Evolutionary conservation across 2,888 invertebrate genomes (phyloP).

Genomic region (Platynereis dumerilii): DNA sequence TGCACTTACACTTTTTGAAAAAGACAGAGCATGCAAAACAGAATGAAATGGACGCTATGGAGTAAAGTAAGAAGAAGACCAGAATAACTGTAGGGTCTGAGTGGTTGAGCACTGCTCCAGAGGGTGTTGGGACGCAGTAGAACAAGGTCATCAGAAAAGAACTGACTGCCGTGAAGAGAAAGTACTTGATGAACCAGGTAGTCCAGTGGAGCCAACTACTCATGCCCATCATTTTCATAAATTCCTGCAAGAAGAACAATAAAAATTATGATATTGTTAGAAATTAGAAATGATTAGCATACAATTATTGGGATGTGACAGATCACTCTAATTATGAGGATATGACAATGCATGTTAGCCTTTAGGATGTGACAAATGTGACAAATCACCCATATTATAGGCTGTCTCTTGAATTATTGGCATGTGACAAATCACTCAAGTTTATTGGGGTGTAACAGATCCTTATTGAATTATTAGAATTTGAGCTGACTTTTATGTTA

Average conservation of each 20-base stretch:
- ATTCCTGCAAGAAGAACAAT: conserved; percentile 70
- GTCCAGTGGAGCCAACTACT: conserved; percentile 84
- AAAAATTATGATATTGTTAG: too few relatives aligned
- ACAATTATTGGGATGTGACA: too few relatives aligned
- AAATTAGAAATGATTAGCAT: neutral
- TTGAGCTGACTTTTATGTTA: too few relatives aligned
- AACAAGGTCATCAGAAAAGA: conserved; percentile 65
- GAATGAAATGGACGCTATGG: conserved; percentile 76
- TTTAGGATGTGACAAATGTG: too few relatives aligned
- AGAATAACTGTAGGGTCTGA: conserved; percentile 74
- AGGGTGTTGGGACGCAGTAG: conserved; percentile 42
- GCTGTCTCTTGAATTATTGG: too few relatives aligned
- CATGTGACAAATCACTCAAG: too few relatives aligned
- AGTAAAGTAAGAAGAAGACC: conserved; percentile 75
- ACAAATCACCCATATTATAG: too few relatives aligned
- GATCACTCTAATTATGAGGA: too few relatives aligned
- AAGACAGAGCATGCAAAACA: conserved; percentile 81
- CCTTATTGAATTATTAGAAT: too few relatives aligned
- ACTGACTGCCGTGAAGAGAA: conserved; percentile 73
- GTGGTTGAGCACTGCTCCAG: conserved; percentile 71
- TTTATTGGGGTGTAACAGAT: too few relatives aligned
- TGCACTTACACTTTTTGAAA: conserved; percentile 76
- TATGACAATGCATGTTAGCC: too few relatives aligned
- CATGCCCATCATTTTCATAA: conserved; percentile 91
- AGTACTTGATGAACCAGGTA: conserved; percentile 84